phyloP scores from a whole-genome alignment of 2,888 invertebrate genomes.

The Tachina grossa region DNA sequence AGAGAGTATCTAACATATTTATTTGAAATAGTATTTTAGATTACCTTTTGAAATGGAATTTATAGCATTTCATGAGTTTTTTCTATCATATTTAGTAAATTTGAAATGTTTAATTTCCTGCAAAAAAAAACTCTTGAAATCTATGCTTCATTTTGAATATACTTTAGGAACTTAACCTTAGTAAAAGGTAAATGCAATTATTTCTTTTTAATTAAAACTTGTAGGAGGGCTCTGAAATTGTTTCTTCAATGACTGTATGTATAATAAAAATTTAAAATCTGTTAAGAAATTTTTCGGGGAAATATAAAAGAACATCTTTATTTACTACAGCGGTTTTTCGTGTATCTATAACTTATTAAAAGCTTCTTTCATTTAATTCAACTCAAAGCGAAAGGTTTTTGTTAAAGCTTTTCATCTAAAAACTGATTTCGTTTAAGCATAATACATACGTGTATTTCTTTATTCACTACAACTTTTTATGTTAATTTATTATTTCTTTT shows the following conservation, averaged over 20 bases:
- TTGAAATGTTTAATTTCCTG: slow-evolving; percentile 34
- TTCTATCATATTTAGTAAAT: slow-evolving; percentile 3
- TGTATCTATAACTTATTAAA: too few relatives aligned
- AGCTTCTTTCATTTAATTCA: not conserved
- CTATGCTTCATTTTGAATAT: not conserved
- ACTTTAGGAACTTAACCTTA: not conserved
- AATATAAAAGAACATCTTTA: too few relatives aligned
- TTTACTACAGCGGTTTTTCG: too few relatives aligned
- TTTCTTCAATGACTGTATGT: too few relatives aligned
- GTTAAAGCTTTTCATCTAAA: slow-evolving; percentile 8
- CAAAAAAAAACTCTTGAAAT: not conserved
- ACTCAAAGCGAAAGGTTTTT: not conserved
- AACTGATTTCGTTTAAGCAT: not conserved
- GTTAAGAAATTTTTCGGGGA: not conserved
- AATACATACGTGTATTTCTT: not conserved
- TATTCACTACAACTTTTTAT: not conserved
- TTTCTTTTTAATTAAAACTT: not conserved
- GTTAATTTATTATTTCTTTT: not conserved
- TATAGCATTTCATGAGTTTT: slow-evolving; percentile 2
- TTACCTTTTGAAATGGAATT: slow-evolving; percentile 33
- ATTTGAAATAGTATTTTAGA: not conserved
- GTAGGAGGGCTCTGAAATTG: not conserved
- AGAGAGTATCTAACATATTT: not conserved
- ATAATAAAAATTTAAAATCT: not conserved
- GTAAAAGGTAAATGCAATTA: not conserved